These are phyloP conservation scores for Melospiza georgiana DNA, from an alignment of 2,113 vertebrate genomes.

Conservation along the genomic window DNA sequence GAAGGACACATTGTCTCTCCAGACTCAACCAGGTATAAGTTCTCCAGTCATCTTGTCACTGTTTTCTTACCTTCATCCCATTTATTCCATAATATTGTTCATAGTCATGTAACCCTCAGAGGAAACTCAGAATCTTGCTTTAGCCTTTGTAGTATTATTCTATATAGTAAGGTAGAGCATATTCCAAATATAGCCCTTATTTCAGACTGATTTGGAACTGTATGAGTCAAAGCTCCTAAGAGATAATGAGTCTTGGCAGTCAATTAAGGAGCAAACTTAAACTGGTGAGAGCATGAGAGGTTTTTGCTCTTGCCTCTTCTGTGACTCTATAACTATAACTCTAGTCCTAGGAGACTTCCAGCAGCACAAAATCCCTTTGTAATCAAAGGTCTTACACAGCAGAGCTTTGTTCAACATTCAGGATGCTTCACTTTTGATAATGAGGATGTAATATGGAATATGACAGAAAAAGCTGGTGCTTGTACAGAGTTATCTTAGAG, in stretches of 20 bases:
- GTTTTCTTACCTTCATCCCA: neutral
- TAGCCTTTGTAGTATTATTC: neutral
- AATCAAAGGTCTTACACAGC: neutral
- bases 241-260: neutral
- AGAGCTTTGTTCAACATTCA: neutral
- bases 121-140: neutral
- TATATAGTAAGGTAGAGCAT: neutral
- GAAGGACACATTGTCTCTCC: constrained; percentile 63
- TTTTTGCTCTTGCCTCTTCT: neutral
- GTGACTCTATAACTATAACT: neutral
- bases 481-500: neutral
- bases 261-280: neutral
- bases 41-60: neutral
- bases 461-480: neutral
- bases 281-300: neutral
- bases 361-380: neutral
- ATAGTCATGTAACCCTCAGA: neutral
- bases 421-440: neutral
- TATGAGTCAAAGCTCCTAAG: neutral
- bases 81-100: neutral
- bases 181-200: neutral
- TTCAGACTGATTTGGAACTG: neutral
- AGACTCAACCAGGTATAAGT: constrained; percentile 68
- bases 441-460: neutral
- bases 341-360: neutral